These are phyloP conservation scores for Notothenia coriiceps DNA, from an alignment of 2,113 vertebrate genomes.

Conservation along the genomic window DNA sequence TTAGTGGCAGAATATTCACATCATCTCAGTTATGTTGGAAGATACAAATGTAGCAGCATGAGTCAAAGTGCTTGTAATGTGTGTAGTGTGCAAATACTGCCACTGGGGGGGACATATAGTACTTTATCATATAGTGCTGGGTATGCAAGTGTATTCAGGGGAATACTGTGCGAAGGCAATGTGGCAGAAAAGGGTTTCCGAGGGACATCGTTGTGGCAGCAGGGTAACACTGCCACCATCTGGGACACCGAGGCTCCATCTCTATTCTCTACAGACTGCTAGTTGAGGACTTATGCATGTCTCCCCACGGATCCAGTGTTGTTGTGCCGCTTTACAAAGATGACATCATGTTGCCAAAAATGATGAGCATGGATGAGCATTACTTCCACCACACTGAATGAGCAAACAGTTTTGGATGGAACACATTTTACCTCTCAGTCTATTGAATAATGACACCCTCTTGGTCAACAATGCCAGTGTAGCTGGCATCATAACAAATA, in stretches of 20 bases:
- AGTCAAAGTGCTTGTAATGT: constrained; percentile 74
- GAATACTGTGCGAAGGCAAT: constrained; percentile 54
- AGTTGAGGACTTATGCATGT: constrained; percentile 38
- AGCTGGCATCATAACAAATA: background rate
- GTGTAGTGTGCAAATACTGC: constrained; percentile 73
- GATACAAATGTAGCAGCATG: constrained; percentile 67
- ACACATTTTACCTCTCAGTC: background rate
- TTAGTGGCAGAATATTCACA: constrained; percentile 72
- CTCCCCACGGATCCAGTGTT: constrained; percentile 37
- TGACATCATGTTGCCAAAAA: constrained; percentile 37
- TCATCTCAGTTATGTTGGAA: constrained; percentile 65
- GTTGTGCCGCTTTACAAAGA: constrained; percentile 16
- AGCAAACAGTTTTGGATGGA: constrained; percentile 9
- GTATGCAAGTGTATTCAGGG: constrained; percentile 51
- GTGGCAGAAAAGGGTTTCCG: constrained; percentile 59
- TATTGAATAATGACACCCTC: background rate
- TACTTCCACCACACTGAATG: background rate
- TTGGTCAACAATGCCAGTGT: background rate
- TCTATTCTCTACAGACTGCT: constrained; percentile 49
- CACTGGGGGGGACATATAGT: constrained; percentile 60
- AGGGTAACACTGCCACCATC: constrained; percentile 76
- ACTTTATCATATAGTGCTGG: constrained; percentile 54
- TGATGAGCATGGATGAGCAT: constrained; percentile 4
- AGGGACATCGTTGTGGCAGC: constrained; percentile 41
- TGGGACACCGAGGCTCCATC: constrained; percentile 49